Conservation (phyloP, 2,797 vertebrate species). For the Alcedo quadribrachys region DNA sequence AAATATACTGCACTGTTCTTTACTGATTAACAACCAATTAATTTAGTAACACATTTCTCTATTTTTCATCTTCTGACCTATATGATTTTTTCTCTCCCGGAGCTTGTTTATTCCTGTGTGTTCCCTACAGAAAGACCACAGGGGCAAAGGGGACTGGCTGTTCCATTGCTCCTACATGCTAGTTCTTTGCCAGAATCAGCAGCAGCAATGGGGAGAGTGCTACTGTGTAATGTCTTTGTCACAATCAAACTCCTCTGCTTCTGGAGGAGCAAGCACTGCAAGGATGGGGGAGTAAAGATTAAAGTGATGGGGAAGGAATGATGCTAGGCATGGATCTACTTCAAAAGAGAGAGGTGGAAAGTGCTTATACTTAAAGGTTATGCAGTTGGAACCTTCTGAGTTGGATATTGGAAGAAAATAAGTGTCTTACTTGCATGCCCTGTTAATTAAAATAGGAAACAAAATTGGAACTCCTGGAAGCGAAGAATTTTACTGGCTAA, state of each 20-base stretch:
- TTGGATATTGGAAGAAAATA: background rate
- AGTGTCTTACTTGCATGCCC: background rate
- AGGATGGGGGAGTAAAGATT: background rate
- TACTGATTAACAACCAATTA: background rate
- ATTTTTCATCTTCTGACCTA: background rate
- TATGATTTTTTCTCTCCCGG: background rate
- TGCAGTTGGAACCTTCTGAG: background rate
- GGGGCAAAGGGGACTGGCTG: background rate
- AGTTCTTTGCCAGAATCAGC: background rate
- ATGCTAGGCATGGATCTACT: background rate
- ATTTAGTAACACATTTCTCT: background rate
- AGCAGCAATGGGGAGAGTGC: background rate
- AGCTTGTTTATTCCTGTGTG: background rate
- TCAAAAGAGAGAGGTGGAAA: background rate
- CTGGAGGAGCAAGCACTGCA: background rate
- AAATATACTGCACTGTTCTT: background rate
- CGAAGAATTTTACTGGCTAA: background rate
- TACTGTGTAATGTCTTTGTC: background rate
- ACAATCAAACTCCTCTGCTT: background rate
- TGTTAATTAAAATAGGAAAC: background rate
- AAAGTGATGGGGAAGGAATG: background rate
- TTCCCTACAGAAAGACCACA: background rate
- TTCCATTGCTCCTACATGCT: background rate
- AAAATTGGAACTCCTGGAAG: background rate
- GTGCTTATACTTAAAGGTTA: background rate